A percentile compares a stretch with the other conserved stretches of the same genome.
phyloP scores from a whole-genome alignment of 2,888 invertebrate genomes.

The Cenopis cana region DNA sequence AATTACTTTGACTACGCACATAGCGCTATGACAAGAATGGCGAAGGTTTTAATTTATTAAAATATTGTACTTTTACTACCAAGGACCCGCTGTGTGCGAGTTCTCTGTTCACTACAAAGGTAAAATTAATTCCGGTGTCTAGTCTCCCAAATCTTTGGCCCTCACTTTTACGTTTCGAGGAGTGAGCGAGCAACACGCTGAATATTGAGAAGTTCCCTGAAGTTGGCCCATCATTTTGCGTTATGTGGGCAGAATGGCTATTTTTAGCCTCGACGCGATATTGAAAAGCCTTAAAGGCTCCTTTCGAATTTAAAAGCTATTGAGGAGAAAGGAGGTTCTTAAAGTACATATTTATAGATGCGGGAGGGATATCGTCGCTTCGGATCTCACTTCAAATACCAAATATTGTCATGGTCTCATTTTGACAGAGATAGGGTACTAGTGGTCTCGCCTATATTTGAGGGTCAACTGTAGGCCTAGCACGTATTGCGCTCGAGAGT shows the following conservation, averaged over 20 bases:
- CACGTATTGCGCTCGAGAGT: too few species aligned
- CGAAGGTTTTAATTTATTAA: too few species aligned
- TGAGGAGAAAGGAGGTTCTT: background rate
- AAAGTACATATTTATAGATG: background rate
- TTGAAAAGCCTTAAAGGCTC: constrained; percentile 21
- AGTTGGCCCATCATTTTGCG: constrained; percentile 34
- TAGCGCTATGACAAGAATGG: background rate
- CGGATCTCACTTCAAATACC: too few species aligned
- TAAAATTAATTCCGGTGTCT: background rate
- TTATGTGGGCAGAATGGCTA: constrained; percentile 38
- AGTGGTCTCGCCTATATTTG: too few species aligned
- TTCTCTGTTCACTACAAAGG: too few species aligned
- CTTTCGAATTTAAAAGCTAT: background rate
- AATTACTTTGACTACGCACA: too few species aligned
- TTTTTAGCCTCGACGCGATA: constrained; percentile 36
- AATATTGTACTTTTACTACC: too few species aligned
- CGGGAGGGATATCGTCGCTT: too few species aligned
- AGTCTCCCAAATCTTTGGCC: background rate
- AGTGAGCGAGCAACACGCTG: constrained; percentile 23
- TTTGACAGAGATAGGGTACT: too few species aligned
- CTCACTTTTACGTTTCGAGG: constrained; percentile 10
- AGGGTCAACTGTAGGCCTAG: too few species aligned
- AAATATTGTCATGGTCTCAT: too few species aligned
- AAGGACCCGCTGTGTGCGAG: too few species aligned
- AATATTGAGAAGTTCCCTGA: constrained; percentile 37